Conservation (phyloP, 2,888 invertebrate species). For the Rhyacophila evoluta region DNA sequence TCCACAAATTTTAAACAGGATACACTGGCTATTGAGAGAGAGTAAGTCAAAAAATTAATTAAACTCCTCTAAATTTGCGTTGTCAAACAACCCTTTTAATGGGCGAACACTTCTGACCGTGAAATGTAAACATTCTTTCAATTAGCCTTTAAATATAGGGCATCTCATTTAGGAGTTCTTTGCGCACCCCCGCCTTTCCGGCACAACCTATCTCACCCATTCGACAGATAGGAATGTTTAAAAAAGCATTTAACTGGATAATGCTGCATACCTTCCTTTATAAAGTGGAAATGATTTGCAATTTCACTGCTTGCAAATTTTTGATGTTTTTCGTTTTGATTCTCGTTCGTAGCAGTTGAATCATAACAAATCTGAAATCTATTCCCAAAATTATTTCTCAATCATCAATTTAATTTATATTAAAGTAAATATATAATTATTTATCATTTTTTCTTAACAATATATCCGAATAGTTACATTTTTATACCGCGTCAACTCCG, state of each 20-base stretch:
- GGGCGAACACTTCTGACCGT: conserved; percentile 35
- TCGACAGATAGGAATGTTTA: background rate
- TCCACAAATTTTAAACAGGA: background rate
- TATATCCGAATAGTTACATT: too few species aligned
- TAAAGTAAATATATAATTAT: too few species aligned
- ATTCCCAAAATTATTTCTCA: too few species aligned
- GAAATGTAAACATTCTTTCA: conserved; percentile 46
- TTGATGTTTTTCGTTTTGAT: too few species aligned
- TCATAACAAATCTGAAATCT: too few species aligned
- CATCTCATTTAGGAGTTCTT: conserved; percentile 12
- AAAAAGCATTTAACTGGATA: background rate
- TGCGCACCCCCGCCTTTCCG: background rate
- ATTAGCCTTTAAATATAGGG: conserved; percentile 37
- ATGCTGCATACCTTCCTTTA: background rate
- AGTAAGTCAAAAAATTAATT: background rate
- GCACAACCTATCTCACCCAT: background rate
- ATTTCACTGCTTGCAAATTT: too few species aligned
- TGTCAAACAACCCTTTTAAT: conserved; percentile 36
- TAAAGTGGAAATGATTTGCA: too few species aligned
- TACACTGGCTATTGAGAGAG: background rate
- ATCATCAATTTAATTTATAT: too few species aligned
- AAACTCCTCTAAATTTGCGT: conserved; percentile 12
- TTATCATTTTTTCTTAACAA: too few species aligned
- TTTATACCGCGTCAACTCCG: too few species aligned
- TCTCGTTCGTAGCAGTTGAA: too few species aligned